Evolutionary conservation across 92 coral and sea anemone genomes (phyloP).

Genomic region (Bergia sp.): DNA sequence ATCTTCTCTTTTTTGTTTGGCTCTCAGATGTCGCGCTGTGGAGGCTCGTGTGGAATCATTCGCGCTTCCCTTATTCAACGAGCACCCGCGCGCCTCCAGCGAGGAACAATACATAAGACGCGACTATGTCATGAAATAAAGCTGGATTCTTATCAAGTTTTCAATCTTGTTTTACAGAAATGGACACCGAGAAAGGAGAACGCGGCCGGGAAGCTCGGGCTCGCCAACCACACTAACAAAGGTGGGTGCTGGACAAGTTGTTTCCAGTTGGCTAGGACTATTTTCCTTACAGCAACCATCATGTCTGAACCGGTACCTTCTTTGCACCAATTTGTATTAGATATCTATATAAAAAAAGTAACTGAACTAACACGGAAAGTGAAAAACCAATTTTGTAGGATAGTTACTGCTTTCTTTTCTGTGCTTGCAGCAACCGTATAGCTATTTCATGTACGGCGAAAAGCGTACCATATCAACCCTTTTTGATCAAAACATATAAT

Average conservation of each 20-base stretch:
- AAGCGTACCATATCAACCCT: too few relatives aligned
- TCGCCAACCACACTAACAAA: not conserved
- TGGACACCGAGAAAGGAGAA: not conserved
- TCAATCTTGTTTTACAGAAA: not conserved
- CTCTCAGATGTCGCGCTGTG: not conserved
- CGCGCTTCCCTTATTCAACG: not conserved
- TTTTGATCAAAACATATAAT: too few relatives aligned
- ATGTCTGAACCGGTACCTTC: not conserved
- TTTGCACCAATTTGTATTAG: too few relatives aligned
- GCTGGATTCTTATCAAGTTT: not conserved
- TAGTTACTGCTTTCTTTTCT: too few relatives aligned
- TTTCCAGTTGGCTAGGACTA: not conserved
- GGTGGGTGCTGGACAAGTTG: constrained; percentile 8
- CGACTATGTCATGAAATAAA: not conserved
- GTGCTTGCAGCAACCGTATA: too few relatives aligned
- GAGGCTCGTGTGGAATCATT: not conserved
- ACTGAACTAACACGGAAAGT: too few relatives aligned
- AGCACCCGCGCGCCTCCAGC: not conserved
- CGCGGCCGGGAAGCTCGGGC: not conserved
- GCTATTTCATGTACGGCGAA: too few relatives aligned
- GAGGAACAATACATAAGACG: not conserved
- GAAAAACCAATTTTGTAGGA: too few relatives aligned
- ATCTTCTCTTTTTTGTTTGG: not conserved
- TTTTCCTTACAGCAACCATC: not conserved
- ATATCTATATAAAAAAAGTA: too few relatives aligned